phyloP scores from a whole-genome alignment of 1,140 invertebrate species.

The Neodiprion pinetum region DNA sequence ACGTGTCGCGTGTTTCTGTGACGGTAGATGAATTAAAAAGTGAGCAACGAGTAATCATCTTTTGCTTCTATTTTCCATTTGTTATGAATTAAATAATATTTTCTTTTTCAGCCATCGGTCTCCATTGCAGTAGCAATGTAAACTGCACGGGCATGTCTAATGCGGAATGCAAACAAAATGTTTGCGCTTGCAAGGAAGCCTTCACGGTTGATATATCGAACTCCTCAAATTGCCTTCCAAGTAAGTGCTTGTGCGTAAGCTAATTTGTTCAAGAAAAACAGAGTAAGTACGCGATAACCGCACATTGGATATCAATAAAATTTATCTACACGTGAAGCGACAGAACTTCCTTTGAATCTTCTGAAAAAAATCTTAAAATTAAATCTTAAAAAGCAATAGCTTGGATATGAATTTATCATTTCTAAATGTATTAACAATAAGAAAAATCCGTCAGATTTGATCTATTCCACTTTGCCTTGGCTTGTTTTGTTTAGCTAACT shows the following conservation, averaged over 20 bases:
- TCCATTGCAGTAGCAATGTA: slow-evolving; percentile 19
- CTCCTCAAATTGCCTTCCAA: slow-evolving; percentile 38
- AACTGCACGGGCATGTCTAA: slow-evolving; percentile 34
- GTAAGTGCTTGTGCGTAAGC: slow-evolving; percentile 29
- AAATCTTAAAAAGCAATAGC: no score
- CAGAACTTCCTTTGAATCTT: no score
- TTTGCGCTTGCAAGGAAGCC: slow-evolving; percentile 35
- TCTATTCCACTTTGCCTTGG: no score
- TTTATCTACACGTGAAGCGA: no score
- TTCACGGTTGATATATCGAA: slow-evolving; percentile 38
- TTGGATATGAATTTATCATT: no score
- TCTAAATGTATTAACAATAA: no score
- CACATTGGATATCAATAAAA: no score
- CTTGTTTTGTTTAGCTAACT: no score
- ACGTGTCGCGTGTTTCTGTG: background rate
- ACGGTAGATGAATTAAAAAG: background rate
- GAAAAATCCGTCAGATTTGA: no score
- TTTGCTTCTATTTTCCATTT: background rate
- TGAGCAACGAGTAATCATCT: no score
- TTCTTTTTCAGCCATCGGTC: slow-evolving; percentile 31
- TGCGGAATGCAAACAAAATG: slow-evolving; percentile 32
- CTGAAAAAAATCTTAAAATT: background rate
- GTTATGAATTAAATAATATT: background rate
- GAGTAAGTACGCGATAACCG: no score
- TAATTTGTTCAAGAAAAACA: slow-evolving; percentile 10